These are phyloP conservation scores for Eudyptes chrysolophus DNA, from an alignment of 2,113 vertebrate genomes.

Conservation along the genomic window DNA sequence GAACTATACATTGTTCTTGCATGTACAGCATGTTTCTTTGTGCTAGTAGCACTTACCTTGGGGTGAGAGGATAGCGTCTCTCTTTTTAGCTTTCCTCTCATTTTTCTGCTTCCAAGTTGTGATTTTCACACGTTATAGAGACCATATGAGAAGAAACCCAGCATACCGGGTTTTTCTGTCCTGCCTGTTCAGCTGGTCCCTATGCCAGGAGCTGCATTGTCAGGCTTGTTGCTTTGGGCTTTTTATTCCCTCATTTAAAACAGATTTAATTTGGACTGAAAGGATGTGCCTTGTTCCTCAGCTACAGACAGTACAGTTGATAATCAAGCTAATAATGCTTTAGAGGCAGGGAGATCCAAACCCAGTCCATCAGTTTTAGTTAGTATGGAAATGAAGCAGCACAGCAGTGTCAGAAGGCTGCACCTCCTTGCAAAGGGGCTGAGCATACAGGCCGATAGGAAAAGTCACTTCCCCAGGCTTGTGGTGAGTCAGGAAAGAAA, in stretches of 20 bases:
- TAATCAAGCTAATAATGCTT: neutral
- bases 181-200: neutral
- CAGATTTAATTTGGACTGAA: neutral
- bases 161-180: neutral
- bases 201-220: neutral
- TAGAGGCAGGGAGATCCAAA: neutral
- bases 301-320: neutral
- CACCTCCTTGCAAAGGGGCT: neutral
- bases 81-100: neutral
- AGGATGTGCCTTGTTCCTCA: neutral
- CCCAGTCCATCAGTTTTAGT: neutral
- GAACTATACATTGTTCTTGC: neutral
- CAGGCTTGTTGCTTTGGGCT: neutral
- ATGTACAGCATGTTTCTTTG: neutral
- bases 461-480: neutral
- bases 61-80: neutral
- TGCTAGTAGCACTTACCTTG: neutral
- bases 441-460: neutral
- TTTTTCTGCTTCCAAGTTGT: neutral
- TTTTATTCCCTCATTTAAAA: neutral
- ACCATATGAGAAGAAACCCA: neutral
- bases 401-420: neutral
- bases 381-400: neutral
- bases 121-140: neutral
- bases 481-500: neutral